Conservation (phyloP, 2,888 invertebrate species). For the Spialia ferax region DNA sequence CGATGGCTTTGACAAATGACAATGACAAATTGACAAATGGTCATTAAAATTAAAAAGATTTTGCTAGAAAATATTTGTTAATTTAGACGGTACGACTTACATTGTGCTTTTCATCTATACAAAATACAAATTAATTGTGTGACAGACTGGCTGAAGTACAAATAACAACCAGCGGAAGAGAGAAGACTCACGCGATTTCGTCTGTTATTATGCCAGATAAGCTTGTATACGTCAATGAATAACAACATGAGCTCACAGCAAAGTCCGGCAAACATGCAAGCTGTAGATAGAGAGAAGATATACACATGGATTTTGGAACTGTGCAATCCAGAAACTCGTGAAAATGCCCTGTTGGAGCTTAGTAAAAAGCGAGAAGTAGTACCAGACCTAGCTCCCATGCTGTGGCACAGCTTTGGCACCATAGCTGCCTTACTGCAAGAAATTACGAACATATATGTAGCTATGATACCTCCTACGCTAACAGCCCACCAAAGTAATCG, state of each 20-base stretch:
- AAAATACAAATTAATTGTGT: no score
- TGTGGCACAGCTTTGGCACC: slow-evolving; percentile 99
- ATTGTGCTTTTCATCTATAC: no score
- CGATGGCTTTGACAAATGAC: no score
- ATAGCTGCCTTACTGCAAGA: slow-evolving; percentile 98
- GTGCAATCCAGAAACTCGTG: slow-evolving; percentile 97
- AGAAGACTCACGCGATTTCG: neutral
- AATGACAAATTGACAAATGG: no score
- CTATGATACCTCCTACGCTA: slow-evolving; percentile 98
- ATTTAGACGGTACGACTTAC: no score
- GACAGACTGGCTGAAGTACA: no score
- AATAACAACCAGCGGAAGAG: neutral
- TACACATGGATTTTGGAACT: slow-evolving; percentile 97
- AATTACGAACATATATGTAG: slow-evolving; percentile 99
- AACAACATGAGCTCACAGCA: slow-evolving; percentile 92
- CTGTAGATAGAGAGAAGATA: slow-evolving; percentile 95
- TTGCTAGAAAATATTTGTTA: no score
- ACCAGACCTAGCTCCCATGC: slow-evolving; percentile 98
- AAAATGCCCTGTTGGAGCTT: slow-evolving; percentile 98
- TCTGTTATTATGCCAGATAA: slow-evolving; percentile 27
- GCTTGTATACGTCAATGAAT: slow-evolving; percentile 49
- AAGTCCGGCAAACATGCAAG: slow-evolving; percentile 91
- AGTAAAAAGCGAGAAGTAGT: slow-evolving; percentile 93
- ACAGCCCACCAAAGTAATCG: slow-evolving; percentile 99
- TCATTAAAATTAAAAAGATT: neutral